Evolutionary conservation across 1,140 invertebrate genomes (phyloP).

Genomic region (Belonocnema kinseyi): DNA sequence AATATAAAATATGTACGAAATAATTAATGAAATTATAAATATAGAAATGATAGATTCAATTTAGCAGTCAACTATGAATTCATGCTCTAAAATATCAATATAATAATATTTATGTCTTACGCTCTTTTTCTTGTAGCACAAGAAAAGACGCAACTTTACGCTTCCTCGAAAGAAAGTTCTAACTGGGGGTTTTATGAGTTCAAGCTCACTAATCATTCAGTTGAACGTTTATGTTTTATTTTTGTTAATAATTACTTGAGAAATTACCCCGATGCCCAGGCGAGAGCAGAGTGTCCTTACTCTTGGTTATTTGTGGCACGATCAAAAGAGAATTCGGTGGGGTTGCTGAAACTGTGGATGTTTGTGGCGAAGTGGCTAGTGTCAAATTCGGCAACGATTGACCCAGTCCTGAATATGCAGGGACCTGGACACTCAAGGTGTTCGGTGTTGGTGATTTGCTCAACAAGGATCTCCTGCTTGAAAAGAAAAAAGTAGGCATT

Average conservation of each 20-base stretch:
- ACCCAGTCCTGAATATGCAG: constrained; percentile 79
- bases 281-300: constrained; percentile 73
- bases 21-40: no score
- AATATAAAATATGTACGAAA: no score
- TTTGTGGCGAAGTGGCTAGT: constrained; percentile 74
- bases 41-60: background rate
- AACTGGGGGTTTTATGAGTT: background rate
- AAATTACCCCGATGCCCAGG: constrained; percentile 74
- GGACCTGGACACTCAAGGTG: constrained; percentile 85
- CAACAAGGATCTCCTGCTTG: constrained; percentile 67
- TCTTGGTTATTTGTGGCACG: constrained; percentile 74
- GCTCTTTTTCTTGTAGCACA: background rate
- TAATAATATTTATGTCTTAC: background rate
- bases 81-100: background rate
- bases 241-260: constrained; percentile 14
- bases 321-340: constrained; percentile 74
- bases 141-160: background rate
- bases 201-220: constrained; percentile 5
- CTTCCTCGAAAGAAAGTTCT: background rate
- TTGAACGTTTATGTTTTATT: constrained; percentile 28
- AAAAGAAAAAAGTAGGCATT: constrained; percentile 38
- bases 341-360: constrained; percentile 72
- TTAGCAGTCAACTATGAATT: background rate
- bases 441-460: constrained; percentile 79
- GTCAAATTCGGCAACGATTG: constrained; percentile 85